phyloP scores from a whole-genome alignment of 2,113 vertebrate species.

The Synchiropus splendidus region DNA sequence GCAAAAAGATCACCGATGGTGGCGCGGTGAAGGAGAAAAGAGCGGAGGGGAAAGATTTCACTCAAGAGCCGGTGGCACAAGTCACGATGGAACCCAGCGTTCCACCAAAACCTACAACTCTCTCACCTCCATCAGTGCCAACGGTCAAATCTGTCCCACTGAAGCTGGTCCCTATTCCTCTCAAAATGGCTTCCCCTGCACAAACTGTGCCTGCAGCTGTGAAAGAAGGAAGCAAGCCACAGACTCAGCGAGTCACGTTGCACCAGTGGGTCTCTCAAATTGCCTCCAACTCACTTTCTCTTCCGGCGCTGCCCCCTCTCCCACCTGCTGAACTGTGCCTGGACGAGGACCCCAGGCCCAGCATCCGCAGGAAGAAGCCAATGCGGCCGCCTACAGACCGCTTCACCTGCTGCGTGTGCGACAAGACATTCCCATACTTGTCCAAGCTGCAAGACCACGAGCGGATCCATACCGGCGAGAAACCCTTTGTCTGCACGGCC shows the following conservation, averaged over 20 bases:
- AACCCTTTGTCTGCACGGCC: constrained; percentile 49
- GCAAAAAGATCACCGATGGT: neutral
- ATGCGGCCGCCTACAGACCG: constrained; percentile 34
- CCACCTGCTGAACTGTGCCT: constrained; percentile 20
- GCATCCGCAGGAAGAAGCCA: constrained; percentile 42
- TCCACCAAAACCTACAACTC: neutral
- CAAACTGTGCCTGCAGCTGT: constrained; percentile 6
- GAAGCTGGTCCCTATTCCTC: constrained; percentile 23
- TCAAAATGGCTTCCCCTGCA: constrained; percentile 13
- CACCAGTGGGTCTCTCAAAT: constrained; percentile 65
- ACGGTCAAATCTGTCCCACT: constrained; percentile 44
- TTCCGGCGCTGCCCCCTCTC: constrained; percentile 52
- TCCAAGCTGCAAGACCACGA: constrained; percentile 57
- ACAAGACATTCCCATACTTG: constrained; percentile 56
- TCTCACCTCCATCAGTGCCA: constrained; percentile 2
- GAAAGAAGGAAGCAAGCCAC: constrained; percentile 38
- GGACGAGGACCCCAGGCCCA: constrained; percentile 22
- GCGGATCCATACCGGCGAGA: constrained; percentile 62
- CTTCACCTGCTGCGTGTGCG: constrained; percentile 45
- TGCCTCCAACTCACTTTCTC: constrained; percentile 48
- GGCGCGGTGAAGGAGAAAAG: neutral
- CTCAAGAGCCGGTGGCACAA: constrained; percentile 1
- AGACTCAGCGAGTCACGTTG: constrained; percentile 48
- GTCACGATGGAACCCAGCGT: neutral
- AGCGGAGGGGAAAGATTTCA: constrained; percentile 5